These are phyloP conservation scores for Drosophila equinoxialis DNA, from an alignment of 1,140 invertebrate genomes.

Conservation along the genomic window DNA sequence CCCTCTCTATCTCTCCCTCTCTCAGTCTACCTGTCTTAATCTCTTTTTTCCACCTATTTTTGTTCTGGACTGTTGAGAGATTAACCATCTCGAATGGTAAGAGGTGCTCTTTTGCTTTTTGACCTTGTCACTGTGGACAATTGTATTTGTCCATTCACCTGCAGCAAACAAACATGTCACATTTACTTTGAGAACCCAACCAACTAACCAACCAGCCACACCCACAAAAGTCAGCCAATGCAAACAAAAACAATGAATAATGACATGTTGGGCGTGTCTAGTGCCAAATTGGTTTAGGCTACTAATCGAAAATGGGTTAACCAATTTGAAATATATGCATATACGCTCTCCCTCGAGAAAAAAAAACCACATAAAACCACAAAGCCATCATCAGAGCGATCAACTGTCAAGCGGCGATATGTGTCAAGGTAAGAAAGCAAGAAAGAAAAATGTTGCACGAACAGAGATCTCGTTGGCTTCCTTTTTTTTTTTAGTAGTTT, in stretches of 20 bases:
- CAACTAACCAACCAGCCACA: slow-evolving; percentile 24
- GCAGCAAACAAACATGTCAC: slow-evolving; percentile 48
- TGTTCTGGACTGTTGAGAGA: neutral
- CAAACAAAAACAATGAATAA: slow-evolving; percentile 57
- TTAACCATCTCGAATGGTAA: slow-evolving; percentile 3
- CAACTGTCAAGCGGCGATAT: slow-evolving; percentile 61
- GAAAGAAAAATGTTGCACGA: slow-evolving; percentile 46
- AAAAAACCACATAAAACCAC: slow-evolving; percentile 8
- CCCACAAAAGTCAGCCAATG: slow-evolving; percentile 47
- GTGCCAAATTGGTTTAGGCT: slow-evolving; percentile 56
- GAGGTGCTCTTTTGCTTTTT: neutral
- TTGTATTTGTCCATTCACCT: slow-evolving; percentile 50
- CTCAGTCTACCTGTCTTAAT: neutral
- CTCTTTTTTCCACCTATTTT: slow-evolving; percentile 1
- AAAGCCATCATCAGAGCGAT: slow-evolving; percentile 33
- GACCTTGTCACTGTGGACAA: slow-evolving; percentile 3
- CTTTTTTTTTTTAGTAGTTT: slow-evolving; percentile 32
- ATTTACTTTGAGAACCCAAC: slow-evolving; percentile 16
- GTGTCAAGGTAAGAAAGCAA: slow-evolving; percentile 64
- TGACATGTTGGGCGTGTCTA: slow-evolving; percentile 57
- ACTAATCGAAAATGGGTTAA: slow-evolving; percentile 47
- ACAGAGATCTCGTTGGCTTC: slow-evolving; percentile 38
- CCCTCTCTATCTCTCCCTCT: neutral
- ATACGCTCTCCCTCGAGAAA: neutral
- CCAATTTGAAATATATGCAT: slow-evolving; percentile 6